phyloP scores from a whole-genome alignment of 1,140 invertebrate genomes.

The Caenorhabditis briggsae region DNA sequence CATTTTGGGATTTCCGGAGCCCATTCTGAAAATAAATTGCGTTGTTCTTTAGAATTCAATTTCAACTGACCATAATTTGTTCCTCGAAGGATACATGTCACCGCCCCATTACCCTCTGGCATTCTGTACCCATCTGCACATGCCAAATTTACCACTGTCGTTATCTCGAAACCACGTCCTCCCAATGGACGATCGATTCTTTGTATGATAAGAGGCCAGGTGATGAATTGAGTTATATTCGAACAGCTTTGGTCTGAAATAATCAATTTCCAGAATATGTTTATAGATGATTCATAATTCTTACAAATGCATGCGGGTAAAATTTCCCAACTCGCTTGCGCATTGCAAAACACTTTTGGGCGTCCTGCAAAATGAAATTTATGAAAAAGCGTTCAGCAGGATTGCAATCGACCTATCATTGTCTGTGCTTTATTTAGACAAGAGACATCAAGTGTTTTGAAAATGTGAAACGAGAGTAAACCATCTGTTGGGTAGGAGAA shows the following conservation, averaged over 20 bases:
- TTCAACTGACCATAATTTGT: too few species aligned
- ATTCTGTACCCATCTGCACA: constrained; percentile 1
- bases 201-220: not conserved
- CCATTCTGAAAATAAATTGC: not conserved
- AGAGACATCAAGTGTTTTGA: not conserved
- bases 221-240: not conserved
- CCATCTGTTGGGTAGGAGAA: not conserved
- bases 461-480: not conserved
- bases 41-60: too few species aligned
- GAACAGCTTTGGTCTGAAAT: constrained; percentile 29
- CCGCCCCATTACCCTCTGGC: not conserved
- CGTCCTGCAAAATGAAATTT: not conserved
- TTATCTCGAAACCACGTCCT: not conserved
- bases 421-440: not conserved
- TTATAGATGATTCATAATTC: not conserved
- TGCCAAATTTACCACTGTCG: not conserved
- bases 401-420: not conserved
- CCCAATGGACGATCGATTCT: not conserved
- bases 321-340: not conserved
- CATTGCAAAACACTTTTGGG: constrained; percentile 22
- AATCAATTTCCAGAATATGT: not conserved
- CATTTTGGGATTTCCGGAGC: not conserved
- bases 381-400: not conserved
- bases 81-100: too few species aligned
- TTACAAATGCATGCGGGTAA: constrained; percentile 2